Evolutionary conservation across 2,888 invertebrate genomes (phyloP).

Genomic region (Gortyna flavago): DNA sequence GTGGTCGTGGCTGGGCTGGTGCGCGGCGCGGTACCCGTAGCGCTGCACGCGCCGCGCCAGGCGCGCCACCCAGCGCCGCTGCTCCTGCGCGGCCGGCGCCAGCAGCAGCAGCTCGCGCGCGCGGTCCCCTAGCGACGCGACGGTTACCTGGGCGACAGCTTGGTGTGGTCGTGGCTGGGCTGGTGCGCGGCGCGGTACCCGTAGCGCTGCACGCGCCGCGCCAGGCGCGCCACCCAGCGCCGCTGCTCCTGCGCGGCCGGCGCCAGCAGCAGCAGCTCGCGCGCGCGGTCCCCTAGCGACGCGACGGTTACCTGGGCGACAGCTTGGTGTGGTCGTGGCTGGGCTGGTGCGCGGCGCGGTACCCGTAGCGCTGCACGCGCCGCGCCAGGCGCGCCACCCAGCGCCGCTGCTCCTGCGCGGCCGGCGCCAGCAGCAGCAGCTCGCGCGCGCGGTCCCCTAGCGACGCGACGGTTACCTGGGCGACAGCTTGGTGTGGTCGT

Average conservation of each 20-base stretch:
- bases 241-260: conserved; percentile 91
- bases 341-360: conserved; percentile 95
- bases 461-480: conserved; percentile 90
- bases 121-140: conserved; percentile 94
- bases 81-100: conserved; percentile 91
- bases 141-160: conserved; percentile 74
- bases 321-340: conserved; percentile 84
- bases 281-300: conserved; percentile 95
- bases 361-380: conserved; percentile 97
- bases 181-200: conserved; percentile 97
- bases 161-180: conserved; percentile 83
- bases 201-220: conserved; percentile 95
- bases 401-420: conserved; percentile 90
- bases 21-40: conserved; percentile 98
- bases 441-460: conserved; percentile 97
- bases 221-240: conserved; percentile 91
- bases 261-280: conserved; percentile 97
- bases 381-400: conserved; percentile 89
- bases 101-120: conserved; percentile 98
- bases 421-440: conserved; percentile 96
- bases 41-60: conserved; percentile 94
- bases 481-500: conserved; percentile 83
- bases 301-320: conserved; percentile 84
- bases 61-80: conserved; percentile 92
- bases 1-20: conserved; percentile 86